Conservation (phyloP, 2,113 vertebrate genomes). For the Halichoerus grypus region DNA sequence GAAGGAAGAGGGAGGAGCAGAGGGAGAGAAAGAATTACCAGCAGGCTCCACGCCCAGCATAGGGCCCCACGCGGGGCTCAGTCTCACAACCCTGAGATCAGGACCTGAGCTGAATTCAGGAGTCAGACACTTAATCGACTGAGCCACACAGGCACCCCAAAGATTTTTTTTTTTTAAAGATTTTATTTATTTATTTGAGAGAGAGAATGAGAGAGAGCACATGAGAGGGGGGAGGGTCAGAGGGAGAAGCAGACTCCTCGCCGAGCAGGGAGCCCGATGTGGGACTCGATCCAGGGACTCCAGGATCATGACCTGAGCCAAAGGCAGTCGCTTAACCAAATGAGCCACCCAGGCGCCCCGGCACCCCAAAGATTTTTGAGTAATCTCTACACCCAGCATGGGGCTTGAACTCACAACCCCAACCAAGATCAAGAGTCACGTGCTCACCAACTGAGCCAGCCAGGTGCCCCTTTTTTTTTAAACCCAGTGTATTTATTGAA, state of each 20-base stretch:
- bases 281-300: too few species aligned
- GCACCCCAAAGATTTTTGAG: background rate
- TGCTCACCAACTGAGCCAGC: background rate
- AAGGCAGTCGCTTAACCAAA: too few species aligned
- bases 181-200: too few species aligned
- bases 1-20: background rate
- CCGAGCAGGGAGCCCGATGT: too few species aligned
- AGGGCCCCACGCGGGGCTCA: rapidly evolving
- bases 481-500: background rate
- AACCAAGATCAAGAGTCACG: background rate
- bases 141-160: background rate
- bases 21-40: background rate
- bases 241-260: too few species aligned
- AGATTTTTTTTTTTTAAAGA: background rate
- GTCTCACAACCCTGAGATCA: background rate
- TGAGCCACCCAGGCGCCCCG: background rate
- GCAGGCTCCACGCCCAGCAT: background rate
- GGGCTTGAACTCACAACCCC: background rate
- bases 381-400: background rate
- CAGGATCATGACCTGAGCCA: too few species aligned
- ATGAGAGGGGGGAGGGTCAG: too few species aligned
- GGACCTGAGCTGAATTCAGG: background rate
- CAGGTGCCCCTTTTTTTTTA: background rate
- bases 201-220: too few species aligned
- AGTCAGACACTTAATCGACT: rapidly evolving